phyloP scores from a whole-genome alignment of 2,113 vertebrate genomes.

The Pachyramphus minor region DNA sequence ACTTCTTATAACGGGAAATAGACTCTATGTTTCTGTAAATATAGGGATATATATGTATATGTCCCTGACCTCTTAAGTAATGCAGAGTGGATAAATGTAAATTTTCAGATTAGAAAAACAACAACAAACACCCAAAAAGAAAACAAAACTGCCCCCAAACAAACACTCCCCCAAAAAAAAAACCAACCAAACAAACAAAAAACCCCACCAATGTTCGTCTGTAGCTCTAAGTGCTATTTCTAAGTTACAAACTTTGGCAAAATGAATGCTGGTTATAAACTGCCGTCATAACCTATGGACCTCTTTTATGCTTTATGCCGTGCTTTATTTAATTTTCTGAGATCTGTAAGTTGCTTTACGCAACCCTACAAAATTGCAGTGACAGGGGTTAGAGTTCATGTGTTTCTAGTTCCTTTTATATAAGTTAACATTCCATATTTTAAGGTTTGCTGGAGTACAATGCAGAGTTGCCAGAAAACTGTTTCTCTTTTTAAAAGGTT shows the following conservation, averaged over 20 bases:
- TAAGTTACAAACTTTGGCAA: not conserved
- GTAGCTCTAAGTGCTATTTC: not conserved
- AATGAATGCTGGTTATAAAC: not conserved
- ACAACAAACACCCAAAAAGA: too few relatives aligned
- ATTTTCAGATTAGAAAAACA: not conserved
- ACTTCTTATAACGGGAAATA: not conserved
- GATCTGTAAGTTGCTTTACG: not conserved
- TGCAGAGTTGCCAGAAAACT: not conserved
- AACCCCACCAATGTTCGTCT: too few relatives aligned
- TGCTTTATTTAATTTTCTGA: not conserved
- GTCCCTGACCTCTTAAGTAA: rapidly evolving
- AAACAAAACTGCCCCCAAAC: too few relatives aligned
- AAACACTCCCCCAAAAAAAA: too few relatives aligned
- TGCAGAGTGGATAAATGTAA: not conserved
- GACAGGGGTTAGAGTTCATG: rapidly evolving
- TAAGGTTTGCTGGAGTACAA: not conserved
- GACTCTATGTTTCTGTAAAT: rapidly evolving
- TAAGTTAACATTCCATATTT: too few relatives aligned
- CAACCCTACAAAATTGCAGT: not conserved
- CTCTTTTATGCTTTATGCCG: not conserved
- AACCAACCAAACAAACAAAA: not conserved
- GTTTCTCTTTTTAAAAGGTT: rapidly evolving
- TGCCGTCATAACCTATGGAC: rapidly evolving
- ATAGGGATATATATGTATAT: not conserved
- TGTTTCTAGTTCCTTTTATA: not conserved